A percentile compares a stretch with the other conserved stretches of the same genome.
These are phyloP conservation scores for Myiopsitta monachus DNA, from an alignment of 2,113 vertebrate species.

Conservation along the genomic window DNA sequence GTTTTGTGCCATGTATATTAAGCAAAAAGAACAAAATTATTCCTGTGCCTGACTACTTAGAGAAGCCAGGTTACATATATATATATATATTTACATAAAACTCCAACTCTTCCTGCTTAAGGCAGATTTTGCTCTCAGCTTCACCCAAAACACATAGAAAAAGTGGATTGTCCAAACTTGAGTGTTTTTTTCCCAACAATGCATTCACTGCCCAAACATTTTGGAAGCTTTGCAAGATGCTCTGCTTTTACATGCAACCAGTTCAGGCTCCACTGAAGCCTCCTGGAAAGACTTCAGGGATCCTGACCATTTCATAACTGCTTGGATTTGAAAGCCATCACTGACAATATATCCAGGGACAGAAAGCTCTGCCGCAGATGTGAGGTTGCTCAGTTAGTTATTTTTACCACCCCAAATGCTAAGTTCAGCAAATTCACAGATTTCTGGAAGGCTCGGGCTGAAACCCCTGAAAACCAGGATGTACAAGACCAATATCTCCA, in stretches of 20 bases:
- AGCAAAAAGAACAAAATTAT: neutral
- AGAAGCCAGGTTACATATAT: neutral
- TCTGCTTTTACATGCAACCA: neutral
- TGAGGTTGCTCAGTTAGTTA: neutral
- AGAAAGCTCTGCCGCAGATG: neutral
- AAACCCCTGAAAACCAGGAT: neutral
- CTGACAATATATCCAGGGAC: neutral
- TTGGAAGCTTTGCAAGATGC: neutral
- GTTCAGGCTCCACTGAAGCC: neutral
- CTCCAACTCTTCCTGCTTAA: neutral
- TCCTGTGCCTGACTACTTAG: neutral
- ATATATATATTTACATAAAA: neutral
- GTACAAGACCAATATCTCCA: accelerated
- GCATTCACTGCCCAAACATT: neutral
- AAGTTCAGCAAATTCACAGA: neutral
- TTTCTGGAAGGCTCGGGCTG: neutral
- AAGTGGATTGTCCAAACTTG: neutral
- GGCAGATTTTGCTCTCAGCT: neutral
- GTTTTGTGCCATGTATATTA: neutral
- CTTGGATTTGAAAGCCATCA: neutral
- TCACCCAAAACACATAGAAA: neutral
- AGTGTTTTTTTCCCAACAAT: neutral
- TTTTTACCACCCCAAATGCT: neutral
- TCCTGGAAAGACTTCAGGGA: neutral
- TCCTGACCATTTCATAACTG: neutral